Evolutionary conservation across 1,140 invertebrate species (phyloP), one percentile per base, ranked within the genome.

Genomic region (Solenopsis invicta): DNA sequence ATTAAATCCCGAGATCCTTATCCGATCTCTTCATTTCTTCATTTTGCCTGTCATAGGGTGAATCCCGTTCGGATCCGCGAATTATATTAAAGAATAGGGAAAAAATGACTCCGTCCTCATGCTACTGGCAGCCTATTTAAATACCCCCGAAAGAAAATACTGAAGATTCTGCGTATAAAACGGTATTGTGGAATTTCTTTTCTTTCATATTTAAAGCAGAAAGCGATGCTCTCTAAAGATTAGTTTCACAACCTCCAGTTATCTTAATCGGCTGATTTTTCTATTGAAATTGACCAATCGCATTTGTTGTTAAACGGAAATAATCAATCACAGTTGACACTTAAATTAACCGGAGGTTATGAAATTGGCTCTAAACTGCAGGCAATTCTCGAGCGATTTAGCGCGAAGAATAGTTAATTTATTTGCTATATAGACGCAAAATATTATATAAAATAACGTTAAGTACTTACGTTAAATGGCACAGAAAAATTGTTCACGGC

Each of bases 121-220:
- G 91, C 48, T 67, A 64, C 75, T 93, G 92, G 92, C 92, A 93
- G 92, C 87, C 88, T 91, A 90, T 91, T 93, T 92, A 93, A 93
- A 88, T 87, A 37, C 71, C 61, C 88, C 56, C 81, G 54, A 78
- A 81, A 66, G 81, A 85, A 84, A 76, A 24, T 48, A 34, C 2
- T 16, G 41, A 21, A 2, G 64, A 41, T 34, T 54, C 48, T 18
- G 37, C 62, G 48, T 24, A 18, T 67, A 45, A 62, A 10, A 13
- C 21, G 50, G 5, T 56, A 29, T 54, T 13, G 34, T 9, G 18
- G n/a, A 18, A 10, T 13, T 29, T 34, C 5, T 45, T 45, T 67
- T 67, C 37, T 45, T 21, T 67, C 10, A 10, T 12, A 9, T 21
- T 10, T 21, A 45, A 48, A 67, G 5, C n/a, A 41, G 34, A 21